Evolutionary conservation across 2,888 invertebrate species (phyloP), one percentile per base, ranked within the genome.

Genomic region (Rotaria sp.): DNA sequence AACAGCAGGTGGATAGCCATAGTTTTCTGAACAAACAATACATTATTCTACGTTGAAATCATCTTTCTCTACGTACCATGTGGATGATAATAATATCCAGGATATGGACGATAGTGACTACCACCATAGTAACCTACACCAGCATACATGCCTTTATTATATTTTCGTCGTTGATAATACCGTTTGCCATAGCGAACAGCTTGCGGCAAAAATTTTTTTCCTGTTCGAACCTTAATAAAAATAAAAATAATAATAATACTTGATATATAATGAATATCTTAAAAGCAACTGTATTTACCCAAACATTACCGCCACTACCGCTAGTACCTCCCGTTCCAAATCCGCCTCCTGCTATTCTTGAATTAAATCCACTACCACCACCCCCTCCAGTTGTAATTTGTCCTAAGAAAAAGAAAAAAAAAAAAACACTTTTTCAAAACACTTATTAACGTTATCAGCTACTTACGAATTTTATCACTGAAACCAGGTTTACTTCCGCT

Each of bases 81-180:
- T 18, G 35, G 30, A 2, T 11, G 1, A 67, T 67, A 30, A 26
- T 59, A 30, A 30, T n/a, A 8, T 59, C 30, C 30, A 59, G 35
- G 21, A 35, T 67, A 1, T 38, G 2, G 5, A 11, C 5, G 52
- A 55, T 55, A 2, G 10, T 55, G 21, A 35, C 67, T 35, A 30
- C 45, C 80, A 21, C 26, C 1, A 41, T 80, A n/a, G 26, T 80
- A 80, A 3, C 80, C 80, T 10, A 18, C 80, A n/a, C 80, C 80
- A 26, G 45, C 2, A 45, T 45, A 45, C 41, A 45, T 15, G 11
- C 45, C 45, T 80, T 45, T 18, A 45, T 26, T 80, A 7, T 80
- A 80, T n/a, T 21, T 80, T 45, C 45, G 26, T 80, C 80, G 80
- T 80, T 80, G 45, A 80, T 80, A 80, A 80, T 80, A 80, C 26